Evolutionary conservation across 2,888 invertebrate genomes (phyloP).

Genomic region (Drosophila quasianomalipes): DNA sequence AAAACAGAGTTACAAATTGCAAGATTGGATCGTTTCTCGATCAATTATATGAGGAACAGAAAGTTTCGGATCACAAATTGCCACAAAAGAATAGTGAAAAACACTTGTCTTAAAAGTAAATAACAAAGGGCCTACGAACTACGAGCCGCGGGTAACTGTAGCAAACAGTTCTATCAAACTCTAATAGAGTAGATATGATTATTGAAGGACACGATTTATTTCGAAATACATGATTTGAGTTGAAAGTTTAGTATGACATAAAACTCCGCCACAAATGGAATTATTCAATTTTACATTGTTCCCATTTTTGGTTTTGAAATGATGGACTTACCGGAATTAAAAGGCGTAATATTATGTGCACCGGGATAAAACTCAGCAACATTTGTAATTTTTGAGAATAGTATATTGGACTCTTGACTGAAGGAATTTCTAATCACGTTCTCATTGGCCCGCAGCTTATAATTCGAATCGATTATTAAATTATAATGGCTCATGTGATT

Average conservation of each 20-base stretch:
- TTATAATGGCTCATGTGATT: conserved; percentile 75
- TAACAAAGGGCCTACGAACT: background rate
- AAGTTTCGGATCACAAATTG: background rate
- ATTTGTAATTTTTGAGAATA: conserved; percentile 71
- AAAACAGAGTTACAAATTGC: background rate
- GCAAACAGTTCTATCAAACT: background rate
- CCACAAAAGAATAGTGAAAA: background rate
- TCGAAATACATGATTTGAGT: background rate
- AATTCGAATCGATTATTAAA: conserved; percentile 67
- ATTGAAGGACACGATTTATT: background rate
- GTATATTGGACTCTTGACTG: conserved; percentile 67
- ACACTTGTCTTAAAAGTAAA: background rate
- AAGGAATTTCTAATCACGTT: conserved; percentile 60
- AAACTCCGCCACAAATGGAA: background rate
- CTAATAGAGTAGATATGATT: background rate
- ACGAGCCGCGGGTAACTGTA: background rate
- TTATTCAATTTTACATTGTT: background rate
- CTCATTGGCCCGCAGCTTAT: conserved; percentile 70
- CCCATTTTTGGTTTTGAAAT: background rate
- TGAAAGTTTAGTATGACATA: background rate
- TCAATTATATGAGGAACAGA: background rate
- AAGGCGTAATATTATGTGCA: conserved; percentile 64
- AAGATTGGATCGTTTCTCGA: background rate
- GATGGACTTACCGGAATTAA: conserved; percentile 57
- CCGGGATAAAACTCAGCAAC: conserved; percentile 71